phyloP scores from a whole-genome alignment of 2,113 vertebrate genomes.

The Xiphias gladius region DNA sequence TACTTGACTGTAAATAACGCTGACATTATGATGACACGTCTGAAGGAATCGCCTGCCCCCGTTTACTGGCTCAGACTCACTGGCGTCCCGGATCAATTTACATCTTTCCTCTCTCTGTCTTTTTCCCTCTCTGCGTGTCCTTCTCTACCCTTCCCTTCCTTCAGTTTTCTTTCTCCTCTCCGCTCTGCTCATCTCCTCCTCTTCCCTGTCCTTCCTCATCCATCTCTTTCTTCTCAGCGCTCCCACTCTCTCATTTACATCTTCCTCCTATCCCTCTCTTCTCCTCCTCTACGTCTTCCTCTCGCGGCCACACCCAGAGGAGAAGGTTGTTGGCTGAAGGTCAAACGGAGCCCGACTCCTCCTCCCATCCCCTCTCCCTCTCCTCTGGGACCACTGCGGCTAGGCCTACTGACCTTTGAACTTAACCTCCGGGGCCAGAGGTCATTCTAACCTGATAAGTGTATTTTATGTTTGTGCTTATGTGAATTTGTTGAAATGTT shows the following conservation, averaged over 20 bases:
- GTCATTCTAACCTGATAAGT: not conserved
- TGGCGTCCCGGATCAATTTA: slow-evolving; percentile 50
- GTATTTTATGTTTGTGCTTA: slow-evolving; percentile 20
- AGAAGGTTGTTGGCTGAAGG: slow-evolving; percentile 42
- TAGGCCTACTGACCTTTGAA: slow-evolving; percentile 54
- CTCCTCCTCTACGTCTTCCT: not conserved
- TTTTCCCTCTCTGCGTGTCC: too few relatives aligned
- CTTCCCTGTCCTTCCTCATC: not conserved
- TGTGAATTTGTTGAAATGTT: not conserved
- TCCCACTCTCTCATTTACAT: not conserved
- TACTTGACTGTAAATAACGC: not conserved
- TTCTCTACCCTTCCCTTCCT: not conserved
- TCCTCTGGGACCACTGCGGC: slow-evolving; percentile 19
- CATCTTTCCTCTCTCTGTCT: not conserved
- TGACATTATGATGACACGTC: not conserved
- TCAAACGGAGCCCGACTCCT: slow-evolving; percentile 31
- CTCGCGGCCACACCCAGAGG: slow-evolving; percentile 47
- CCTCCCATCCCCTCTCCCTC: slow-evolving; percentile 8
- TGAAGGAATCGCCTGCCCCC: not conserved
- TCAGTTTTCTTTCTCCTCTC: not conserved
- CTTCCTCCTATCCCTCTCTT: not conserved
- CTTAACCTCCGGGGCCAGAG: not conserved
- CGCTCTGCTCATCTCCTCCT: not conserved
- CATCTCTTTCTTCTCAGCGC: not conserved
- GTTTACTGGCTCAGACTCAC: slow-evolving; percentile 43